A percentile compares a stretch with the other conserved stretches of the same genome.
These are phyloP conservation scores for Nebria ingens DNA, from an alignment of 1,140 invertebrate species.

Conservation along the genomic window DNA sequence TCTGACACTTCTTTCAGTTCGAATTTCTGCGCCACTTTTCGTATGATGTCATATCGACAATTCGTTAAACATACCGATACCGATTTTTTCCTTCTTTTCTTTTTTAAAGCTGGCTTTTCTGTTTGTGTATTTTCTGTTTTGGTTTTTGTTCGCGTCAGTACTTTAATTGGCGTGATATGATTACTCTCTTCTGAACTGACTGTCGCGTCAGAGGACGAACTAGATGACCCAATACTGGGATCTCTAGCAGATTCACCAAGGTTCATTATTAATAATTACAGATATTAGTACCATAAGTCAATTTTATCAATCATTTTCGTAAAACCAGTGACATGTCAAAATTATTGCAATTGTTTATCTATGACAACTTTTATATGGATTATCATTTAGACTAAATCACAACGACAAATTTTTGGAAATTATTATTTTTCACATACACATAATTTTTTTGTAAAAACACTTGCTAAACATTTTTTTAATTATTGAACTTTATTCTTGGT, in stretches of 20 bases:
- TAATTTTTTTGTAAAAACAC: too few relatives aligned
- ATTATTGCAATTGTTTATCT: neutral
- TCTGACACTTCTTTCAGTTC: constrained; percentile 72
- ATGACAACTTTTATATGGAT: neutral
- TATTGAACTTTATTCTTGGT: too few relatives aligned
- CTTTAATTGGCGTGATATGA: neutral
- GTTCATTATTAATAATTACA: neutral
- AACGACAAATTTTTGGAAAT: too few relatives aligned
- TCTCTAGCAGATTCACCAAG: neutral
- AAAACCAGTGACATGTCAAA: neutral
- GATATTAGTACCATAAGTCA: too few relatives aligned
- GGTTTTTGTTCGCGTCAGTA: neutral
- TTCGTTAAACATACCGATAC: constrained; percentile 56
- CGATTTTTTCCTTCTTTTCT: constrained; percentile 23
- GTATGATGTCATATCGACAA: constrained; percentile 64
- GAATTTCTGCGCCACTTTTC: constrained; percentile 54
- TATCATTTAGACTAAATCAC: too few relatives aligned
- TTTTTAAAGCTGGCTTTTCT: neutral
- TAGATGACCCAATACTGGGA: neutral
- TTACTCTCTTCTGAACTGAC: constrained; percentile 12
- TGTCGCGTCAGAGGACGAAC: constrained; percentile 7
- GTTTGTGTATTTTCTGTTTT: constrained; percentile 10
- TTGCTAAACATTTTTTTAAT: too few relatives aligned
- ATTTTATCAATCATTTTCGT: neutral
- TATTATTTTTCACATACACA: too few relatives aligned